Base-by-base conservation (phyloP, 2,113 vertebrate genomes). In the Scophthalmus maximus region DNA sequence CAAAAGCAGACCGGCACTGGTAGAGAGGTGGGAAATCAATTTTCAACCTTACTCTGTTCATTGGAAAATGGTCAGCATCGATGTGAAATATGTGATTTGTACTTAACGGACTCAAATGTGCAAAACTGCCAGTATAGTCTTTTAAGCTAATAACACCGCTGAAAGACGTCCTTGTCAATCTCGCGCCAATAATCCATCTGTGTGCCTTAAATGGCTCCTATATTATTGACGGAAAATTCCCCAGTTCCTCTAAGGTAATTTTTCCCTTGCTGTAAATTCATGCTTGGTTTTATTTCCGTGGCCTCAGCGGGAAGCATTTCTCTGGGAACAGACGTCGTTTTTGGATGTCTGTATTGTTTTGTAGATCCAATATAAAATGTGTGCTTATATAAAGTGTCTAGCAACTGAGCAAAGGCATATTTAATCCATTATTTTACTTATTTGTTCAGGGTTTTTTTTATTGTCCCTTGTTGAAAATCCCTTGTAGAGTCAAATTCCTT, bases 201-300 rank as follows among this genome's bases (percentile, higher is more conserved):
- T 75, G 78, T 50, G 61, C 83, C 61, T 68, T 66, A 76, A 86
- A 52, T 52, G 69, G 66, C 68, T 89, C 59, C 71, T 83, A 49
- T 82, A 81, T 83, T 88, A 85, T 79, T 83, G 73, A 83, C 82
- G 77, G 77, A 60, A 69, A 81, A 72, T 83, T 76, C 20, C 67
- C 65, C 49, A 46, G 15, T 52, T 64, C 34, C 34, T 73, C 71
- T 72, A 72, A 83, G 60, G 72, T 75, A 52, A 76, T 85, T 82
- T 85, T 82, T 68, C 67, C 40, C 44, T 73, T 55, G 32, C 73
- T 15, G 34, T 2, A 7, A 51, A 50, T 72, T 55, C 64, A 40
- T 63, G 58, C 32, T 40, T 4, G 56, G 53, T 29, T 59, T 81
- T 73, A 30, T 74, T 75, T 66, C 27, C 58, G 36, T 18, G 65